Conservation (phyloP, 2,113 vertebrate genomes). For the Pedionomus torquatus region DNA sequence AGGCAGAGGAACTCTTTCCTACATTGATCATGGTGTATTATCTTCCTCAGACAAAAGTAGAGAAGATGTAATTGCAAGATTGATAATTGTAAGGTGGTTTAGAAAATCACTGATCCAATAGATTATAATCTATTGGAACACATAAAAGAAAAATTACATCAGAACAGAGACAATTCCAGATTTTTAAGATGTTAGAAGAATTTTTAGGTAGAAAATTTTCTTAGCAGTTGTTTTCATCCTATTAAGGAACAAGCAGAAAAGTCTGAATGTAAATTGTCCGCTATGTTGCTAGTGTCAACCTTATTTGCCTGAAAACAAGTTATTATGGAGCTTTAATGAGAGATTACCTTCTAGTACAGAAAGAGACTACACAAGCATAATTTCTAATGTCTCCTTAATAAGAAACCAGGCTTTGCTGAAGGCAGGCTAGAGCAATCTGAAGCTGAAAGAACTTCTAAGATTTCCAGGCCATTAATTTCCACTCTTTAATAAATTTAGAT, state of each 20-base stretch:
- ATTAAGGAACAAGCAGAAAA: not conserved
- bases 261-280: not conserved
- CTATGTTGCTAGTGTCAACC: not conserved
- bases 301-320: not conserved
- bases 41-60: not conserved
- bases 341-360: not conserved
- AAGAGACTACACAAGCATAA: not conserved
- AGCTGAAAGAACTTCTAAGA: not conserved
- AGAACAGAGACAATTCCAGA: not conserved
- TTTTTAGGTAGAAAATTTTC: not conserved
- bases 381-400: not conserved
- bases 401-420: not conserved
- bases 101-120: not conserved
- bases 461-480: conserved; percentile 10
- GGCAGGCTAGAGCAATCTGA: not conserved
- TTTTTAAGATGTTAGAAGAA: not conserved
- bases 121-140: not conserved
- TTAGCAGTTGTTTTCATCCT: not conserved
- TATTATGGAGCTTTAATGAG: not conserved
- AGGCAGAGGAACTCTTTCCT: not conserved
- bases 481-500: conserved; percentile 3
- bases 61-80: not conserved
- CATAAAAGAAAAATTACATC: not conserved
- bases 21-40: not conserved
- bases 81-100: not conserved